Base-by-base conservation (phyloP, 2,797 vertebrate genomes). In the Crossoptilon crossoptilon region DNA sequence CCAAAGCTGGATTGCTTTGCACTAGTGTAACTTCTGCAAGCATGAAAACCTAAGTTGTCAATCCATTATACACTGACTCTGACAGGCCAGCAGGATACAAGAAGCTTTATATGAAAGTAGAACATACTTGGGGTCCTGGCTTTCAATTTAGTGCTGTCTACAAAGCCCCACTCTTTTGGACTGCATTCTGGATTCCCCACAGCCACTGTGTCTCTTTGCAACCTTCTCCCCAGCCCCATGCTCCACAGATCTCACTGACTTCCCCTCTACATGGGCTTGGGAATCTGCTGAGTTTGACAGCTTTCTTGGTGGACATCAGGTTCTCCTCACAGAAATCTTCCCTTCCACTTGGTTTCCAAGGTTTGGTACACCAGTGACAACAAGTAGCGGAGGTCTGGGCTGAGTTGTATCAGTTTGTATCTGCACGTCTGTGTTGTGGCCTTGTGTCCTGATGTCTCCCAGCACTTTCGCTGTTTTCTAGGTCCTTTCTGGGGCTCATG, bases 201-300 rank as follows among this genome's bases (percentile, higher is more conserved):
- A 48, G 14, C 16, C 58, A 64, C 44, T 0, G 0, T n/a, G 29
- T 33, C 12, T 31, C 43, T 62, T 33, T 1, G 1, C 58, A 70
- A 26, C 58, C 55, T 39, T 78, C 33, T 31, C 58, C 31, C 51
- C 44, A 41, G 16, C 13, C 11, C n/a, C 43, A 19, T 18, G 39
- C 29, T 46, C 23, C 17, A 39, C n/a, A 59, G n/a, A 26, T 14
- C 14, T 37, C 29, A 44, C 41, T 44, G 48, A 8, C n/a, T 23
- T 66, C 31, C 19, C 35, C 21, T 37, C 43, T 27, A 11, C 43
- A 29, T 19, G 15, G 17, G 6, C 12, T 24, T 33, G 33, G 44
- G 29, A 44, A 46, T 66, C n/a, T 81, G 64, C 76, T 19, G 10
- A 39, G 10, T 33, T 76, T 66, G 39, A 46, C 46, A 66, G 2